These are phyloP conservation scores for Caenorhabditis parvicauda DNA, from an alignment of 2,888 invertebrate genomes.

Conservation along the genomic window DNA sequence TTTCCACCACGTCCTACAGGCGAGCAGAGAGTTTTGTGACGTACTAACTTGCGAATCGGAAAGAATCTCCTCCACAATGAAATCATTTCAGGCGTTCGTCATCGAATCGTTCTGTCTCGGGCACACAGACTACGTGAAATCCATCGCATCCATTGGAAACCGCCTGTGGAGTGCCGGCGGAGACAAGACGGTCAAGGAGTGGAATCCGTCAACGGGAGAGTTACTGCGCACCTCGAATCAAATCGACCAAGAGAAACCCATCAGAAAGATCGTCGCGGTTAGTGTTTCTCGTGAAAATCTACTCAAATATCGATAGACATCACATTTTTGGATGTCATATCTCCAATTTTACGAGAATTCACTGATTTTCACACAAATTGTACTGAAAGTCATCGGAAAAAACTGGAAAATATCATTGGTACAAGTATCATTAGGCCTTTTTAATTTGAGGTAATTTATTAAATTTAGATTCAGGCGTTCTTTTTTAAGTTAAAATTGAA, in stretches of 20 bases:
- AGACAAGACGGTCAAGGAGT: slow-evolving; percentile 18
- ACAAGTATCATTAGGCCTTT: too few relatives aligned
- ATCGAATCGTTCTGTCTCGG: slow-evolving; percentile 42
- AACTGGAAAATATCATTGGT: too few relatives aligned
- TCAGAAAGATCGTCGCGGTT: slow-evolving; percentile 5
- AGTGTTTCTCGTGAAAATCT: neutral
- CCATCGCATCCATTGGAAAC: slow-evolving; percentile 13
- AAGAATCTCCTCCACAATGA: neutral
- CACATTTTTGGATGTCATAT: too few relatives aligned
- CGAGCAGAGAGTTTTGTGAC: neutral
- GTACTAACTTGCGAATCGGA: too few relatives aligned
- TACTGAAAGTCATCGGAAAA: too few relatives aligned
- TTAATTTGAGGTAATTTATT: too few relatives aligned
- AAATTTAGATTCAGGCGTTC: too few relatives aligned
- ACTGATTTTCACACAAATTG: too few relatives aligned
- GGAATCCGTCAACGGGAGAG: slow-evolving; percentile 9
- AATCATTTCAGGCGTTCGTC: slow-evolving; percentile 28
- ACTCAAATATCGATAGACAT: too few relatives aligned
- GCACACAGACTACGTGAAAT: slow-evolving; percentile 34
- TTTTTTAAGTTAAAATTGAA: too few relatives aligned
- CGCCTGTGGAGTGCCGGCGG: slow-evolving; percentile 32
- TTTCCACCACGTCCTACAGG: too few relatives aligned
- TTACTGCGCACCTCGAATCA: neutral
- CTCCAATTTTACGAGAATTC: too few relatives aligned
- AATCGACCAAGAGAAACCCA: neutral